These are phyloP conservation scores for Drosophila equinoxialis DNA, from an alignment of 1,140 invertebrate species.

Conservation along the genomic window DNA sequence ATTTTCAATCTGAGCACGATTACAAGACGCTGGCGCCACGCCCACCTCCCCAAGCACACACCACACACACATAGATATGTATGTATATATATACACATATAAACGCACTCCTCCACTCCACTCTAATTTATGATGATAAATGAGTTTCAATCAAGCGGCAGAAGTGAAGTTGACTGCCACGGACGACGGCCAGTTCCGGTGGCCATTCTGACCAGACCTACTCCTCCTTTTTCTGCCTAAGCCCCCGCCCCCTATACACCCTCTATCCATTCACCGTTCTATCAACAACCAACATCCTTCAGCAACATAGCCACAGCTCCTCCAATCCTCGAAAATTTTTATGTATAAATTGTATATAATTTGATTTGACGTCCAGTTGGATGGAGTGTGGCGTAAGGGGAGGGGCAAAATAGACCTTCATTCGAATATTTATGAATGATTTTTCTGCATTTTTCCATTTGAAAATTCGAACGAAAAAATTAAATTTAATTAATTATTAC, in stretches of 20 bases:
- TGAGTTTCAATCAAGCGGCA: slow-evolving; percentile 82
- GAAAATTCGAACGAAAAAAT: slow-evolving; percentile 13
- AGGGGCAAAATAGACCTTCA: slow-evolving; percentile 51
- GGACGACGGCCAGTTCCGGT: slow-evolving; percentile 46
- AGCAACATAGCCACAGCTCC: slow-evolving; percentile 1
- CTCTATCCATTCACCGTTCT: neutral
- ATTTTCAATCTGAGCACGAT: slow-evolving; percentile 82
- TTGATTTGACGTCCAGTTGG: slow-evolving; percentile 57
- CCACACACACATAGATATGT: neutral
- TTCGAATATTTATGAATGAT: slow-evolving; percentile 76
- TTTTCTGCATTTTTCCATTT: slow-evolving; percentile 18
- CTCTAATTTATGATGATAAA: slow-evolving; percentile 82
- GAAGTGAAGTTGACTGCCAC: slow-evolving; percentile 66
- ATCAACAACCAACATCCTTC: neutral
- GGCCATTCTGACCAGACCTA: slow-evolving; percentile 17
- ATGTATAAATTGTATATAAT: slow-evolving; percentile 71
- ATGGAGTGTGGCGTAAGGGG: neutral
- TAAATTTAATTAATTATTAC: slow-evolving; percentile 13
- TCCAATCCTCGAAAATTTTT: slow-evolving; percentile 36
- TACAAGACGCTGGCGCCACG: slow-evolving; percentile 52
- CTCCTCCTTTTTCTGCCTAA: too few species aligned
- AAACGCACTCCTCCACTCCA: slow-evolving; percentile 2
- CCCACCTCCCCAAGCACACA: slow-evolving; percentile 22
- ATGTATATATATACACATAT: slow-evolving; percentile 19
- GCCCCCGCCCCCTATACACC: neutral